Percentiles rank a stretch among this genome's conserved stretches.
phyloP scores from a whole-genome alignment of 2,888 invertebrate genomes.

The Drosophila mulleri region DNA sequence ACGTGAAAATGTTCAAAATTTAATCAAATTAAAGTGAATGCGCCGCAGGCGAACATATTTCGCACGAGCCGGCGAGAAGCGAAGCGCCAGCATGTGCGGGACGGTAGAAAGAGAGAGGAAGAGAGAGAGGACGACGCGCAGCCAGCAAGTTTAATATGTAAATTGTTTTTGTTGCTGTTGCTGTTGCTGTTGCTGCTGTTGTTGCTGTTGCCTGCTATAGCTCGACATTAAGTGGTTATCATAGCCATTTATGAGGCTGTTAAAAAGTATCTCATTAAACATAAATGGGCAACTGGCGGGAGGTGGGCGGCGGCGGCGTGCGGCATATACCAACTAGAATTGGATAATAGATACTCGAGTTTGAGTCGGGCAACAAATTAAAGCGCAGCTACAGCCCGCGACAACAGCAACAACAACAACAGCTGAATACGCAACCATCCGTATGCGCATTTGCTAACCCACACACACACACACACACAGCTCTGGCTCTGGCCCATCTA shows the following conservation, averaged over 20 bases:
- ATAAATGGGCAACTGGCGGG: slow-evolving; percentile 69
- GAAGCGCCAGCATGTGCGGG: slow-evolving; percentile 50
- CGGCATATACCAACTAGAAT: slow-evolving; percentile 54
- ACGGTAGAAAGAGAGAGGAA: not conserved
- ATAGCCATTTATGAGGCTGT: slow-evolving; percentile 80
- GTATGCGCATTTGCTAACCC: slow-evolving; percentile 31
- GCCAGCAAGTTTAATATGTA: slow-evolving; percentile 81
- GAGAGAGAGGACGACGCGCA: slow-evolving; percentile 13
- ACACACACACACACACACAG: not conserved
- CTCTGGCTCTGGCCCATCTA: not conserved
- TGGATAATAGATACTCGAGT: slow-evolving; percentile 63
- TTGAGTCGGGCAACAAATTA: slow-evolving; percentile 48
- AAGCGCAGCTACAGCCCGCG: slow-evolving; percentile 31
- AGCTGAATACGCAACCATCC: slow-evolving; percentile 18
- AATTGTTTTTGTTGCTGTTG: slow-evolving; percentile 77
- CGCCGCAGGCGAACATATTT: slow-evolving; percentile 80
- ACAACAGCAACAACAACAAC: slow-evolving; percentile 11
- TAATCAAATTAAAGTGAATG: slow-evolving; percentile 82
- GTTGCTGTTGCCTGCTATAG: slow-evolving; percentile 41
- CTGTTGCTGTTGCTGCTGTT: slow-evolving; percentile 14
- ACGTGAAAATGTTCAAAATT: slow-evolving; percentile 83
- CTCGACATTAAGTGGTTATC: slow-evolving; percentile 82
- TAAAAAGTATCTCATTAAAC: slow-evolving; percentile 83
- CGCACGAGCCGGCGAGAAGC: slow-evolving; percentile 69
- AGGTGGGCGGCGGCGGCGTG: slow-evolving; percentile 12